These are phyloP conservation scores for Orthosia gothica DNA, from an alignment of 2,888 invertebrate genomes.

Conservation along the genomic window DNA sequence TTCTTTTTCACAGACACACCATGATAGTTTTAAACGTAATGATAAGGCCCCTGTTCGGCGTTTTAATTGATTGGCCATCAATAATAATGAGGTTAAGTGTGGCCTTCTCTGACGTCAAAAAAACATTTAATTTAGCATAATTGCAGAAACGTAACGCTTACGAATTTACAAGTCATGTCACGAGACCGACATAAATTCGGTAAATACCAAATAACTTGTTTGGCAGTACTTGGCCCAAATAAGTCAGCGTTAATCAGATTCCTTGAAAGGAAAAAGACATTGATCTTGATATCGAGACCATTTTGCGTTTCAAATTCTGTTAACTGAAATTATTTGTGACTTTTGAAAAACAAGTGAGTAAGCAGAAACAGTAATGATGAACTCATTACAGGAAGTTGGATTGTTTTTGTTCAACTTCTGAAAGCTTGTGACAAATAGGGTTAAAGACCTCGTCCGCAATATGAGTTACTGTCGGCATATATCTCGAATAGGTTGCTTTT, in stretches of 20 bases:
- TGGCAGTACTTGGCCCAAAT: constrained; percentile 47
- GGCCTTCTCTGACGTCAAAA: constrained; percentile 12
- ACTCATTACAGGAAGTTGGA: neutral
- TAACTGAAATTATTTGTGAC: neutral
- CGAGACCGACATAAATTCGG: constrained; percentile 7
- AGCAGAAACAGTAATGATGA: neutral
- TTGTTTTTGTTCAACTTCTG: neutral
- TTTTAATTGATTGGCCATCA: constrained; percentile 7
- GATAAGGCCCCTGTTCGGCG: neutral
- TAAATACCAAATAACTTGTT: constrained; percentile 39
- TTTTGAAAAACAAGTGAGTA: neutral
- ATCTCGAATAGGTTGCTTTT: neutral
- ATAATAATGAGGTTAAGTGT: neutral
- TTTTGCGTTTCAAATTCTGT: constrained; percentile 1
- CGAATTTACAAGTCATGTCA: neutral
- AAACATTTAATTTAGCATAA: constrained; percentile 12
- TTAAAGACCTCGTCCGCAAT: neutral
- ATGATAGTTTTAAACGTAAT: too few relatives aligned
- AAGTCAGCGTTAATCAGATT: constrained; percentile 32
- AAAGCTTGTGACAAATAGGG: constrained; percentile 1
- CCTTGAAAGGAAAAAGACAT: constrained; percentile 31
- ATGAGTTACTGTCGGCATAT: neutral
- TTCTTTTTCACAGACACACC: too few relatives aligned
- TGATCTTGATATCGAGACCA: constrained; percentile 34
- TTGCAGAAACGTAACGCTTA: constrained; percentile 16